Conservation (phyloP, 2,113 vertebrate species). For the Rafetus swinhoei region DNA sequence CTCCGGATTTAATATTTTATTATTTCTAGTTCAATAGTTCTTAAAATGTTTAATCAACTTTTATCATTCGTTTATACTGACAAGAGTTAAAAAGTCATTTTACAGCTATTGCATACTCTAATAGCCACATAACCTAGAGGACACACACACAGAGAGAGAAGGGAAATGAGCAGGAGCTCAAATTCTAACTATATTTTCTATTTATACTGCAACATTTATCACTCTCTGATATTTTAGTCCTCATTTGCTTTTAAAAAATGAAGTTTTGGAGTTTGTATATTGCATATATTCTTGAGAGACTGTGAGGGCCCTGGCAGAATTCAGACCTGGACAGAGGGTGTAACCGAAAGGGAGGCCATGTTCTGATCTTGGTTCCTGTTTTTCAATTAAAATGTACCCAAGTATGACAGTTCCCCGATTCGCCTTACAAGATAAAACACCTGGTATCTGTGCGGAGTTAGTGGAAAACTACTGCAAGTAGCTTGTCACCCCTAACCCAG, state of each 20-base stretch:
- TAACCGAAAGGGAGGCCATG: no score
- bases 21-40: slow-evolving; percentile 16
- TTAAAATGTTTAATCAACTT: slow-evolving; percentile 38
- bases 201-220: neutral
- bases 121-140: slow-evolving; percentile 39
- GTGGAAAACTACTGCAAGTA: no score
- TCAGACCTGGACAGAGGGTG: no score
- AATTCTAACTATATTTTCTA: neutral
- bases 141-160: neutral
- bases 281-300: neutral
- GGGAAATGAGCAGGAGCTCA: slow-evolving; percentile 26
- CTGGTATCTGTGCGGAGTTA: no score
- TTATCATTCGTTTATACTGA: slow-evolving; percentile 65
- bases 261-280: neutral
- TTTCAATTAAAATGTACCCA: no score
- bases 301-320: no score
- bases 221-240: neutral
- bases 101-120: slow-evolving; percentile 43
- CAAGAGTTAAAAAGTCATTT: slow-evolving; percentile 60
- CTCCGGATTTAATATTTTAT: slow-evolving; percentile 12
- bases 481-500: no score
- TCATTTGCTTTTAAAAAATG: neutral
- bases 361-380: no score
- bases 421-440: no score
- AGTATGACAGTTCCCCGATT: no score